phyloP scores from a whole-genome alignment of 2,797 vertebrate genomes.

The Octomys mimax region DNA sequence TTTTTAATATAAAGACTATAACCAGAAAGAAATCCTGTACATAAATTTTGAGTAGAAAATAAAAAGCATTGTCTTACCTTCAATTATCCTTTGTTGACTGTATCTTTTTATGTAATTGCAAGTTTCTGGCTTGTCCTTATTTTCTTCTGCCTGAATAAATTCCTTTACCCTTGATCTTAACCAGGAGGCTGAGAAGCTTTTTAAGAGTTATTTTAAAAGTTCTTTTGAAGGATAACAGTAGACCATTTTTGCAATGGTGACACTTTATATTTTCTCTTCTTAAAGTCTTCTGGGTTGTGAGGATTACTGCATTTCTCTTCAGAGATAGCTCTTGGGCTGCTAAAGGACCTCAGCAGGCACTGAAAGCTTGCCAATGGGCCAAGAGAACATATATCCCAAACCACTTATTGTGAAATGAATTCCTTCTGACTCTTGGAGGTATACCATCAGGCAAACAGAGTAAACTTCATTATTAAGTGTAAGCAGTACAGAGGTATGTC shows the following conservation, averaged over 20 bases:
- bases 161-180: too few species aligned
- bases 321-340: not conserved
- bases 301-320: not conserved
- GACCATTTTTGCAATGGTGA: not conserved
- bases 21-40: not conserved
- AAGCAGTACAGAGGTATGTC: too few species aligned
- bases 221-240: not conserved
- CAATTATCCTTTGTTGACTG: not conserved
- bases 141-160: not conserved
- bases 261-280: not conserved
- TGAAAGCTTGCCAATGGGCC: not conserved
- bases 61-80: not conserved
- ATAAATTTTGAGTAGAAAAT: not conserved
- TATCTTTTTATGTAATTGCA: not conserved
- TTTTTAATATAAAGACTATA: not conserved
- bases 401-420: not conserved
- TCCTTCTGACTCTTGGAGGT: not conserved
- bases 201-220: too few species aligned
- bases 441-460: not conserved
- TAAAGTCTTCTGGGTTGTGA: not conserved
- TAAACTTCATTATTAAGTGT: too few species aligned
- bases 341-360: not conserved
- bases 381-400: not conserved
- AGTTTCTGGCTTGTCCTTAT: not conserved
- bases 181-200: too few species aligned